Evolutionary conservation across 2,113 vertebrate genomes (phyloP), one percentile per base, ranked within the genome.

Genomic region (Theristicus caerulescens): DNA sequence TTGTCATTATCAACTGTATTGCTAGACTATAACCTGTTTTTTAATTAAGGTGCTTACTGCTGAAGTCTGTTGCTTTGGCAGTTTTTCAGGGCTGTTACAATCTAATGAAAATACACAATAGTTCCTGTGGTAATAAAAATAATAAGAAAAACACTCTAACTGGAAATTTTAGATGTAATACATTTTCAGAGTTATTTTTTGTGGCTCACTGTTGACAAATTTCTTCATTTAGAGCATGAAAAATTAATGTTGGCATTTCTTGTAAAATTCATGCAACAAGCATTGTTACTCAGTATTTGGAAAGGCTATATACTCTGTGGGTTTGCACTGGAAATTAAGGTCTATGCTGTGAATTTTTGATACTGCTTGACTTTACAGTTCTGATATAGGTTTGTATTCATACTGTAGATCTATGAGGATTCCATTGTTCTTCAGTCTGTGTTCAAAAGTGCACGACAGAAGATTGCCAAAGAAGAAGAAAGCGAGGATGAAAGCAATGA

Each of bases 351-450:
- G 49, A 91, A 70, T 93, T 93, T 83, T 88, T 95, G 24, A 55
- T 90, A 59, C 6, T 85, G 27, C 38, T 72, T 92, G 67, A 73
- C 29, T 91, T 51, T 46, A 42, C 46, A 29, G 21, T 81, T 88
- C 49, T 97, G 82, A 98, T 40, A 21, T 32, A 47, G 47, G 12
- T 88, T 93, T 79, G 12, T 86, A 66, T 81, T 87, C 49, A 36
- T 92, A 27, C 55, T 90, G 38, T 96, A 99, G 99, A 99, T 99
- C 97, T 99, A 99, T 40, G 99, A 99, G 89, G 99, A 99, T 97
- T 99, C 99, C 91, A 99, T 99, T 66, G 99, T 99, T 93, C 98
- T 99, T 59, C 99, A 99, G 97, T 99, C 99, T 4, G 99, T 99
- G 42, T 99, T 99, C 96, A 99, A 99, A 97, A 99, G 99, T 27